Evolutionary conservation across 2,797 vertebrate genomes (phyloP).

Genomic region (Mionectes olivaceus): DNA sequence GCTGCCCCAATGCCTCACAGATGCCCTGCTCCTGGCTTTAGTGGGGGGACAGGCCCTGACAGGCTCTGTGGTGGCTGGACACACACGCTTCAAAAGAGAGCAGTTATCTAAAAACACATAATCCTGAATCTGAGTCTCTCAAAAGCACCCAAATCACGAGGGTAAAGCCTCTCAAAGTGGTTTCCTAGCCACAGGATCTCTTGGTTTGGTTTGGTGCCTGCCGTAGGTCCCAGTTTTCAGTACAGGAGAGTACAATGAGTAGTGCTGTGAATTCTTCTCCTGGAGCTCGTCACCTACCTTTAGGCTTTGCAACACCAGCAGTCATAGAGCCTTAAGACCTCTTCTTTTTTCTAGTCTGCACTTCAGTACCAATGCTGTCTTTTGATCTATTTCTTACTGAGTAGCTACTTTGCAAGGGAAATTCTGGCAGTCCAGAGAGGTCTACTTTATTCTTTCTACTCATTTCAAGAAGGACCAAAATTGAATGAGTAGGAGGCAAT

Average conservation of each 20-base stretch:
- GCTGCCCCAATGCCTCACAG: accelerated
- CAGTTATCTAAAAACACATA: neutral
- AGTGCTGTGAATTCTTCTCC: neutral
- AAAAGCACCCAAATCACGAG: neutral
- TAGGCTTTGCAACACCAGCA: neutral
- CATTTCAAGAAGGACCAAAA: neutral
- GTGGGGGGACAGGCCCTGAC: neutral
- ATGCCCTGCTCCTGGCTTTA: neutral
- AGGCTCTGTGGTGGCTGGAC: accelerated
- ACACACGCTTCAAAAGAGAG: neutral
- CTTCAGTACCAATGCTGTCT: neutral
- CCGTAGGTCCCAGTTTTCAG: neutral
- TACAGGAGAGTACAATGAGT: accelerated
- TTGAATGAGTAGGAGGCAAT: neutral
- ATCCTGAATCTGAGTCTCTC: neutral
- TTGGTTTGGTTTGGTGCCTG: accelerated
- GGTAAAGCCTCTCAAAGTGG: neutral
- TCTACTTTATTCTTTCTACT: neutral
- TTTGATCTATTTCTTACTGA: neutral
- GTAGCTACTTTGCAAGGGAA: neutral
- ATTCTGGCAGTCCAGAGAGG: neutral
- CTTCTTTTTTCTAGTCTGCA: neutral
- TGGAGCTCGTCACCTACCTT: neutral
- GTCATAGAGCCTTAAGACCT: neutral
- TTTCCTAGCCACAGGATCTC: neutral